Conservation (phyloP, 2,797 vertebrate species). For the Sebastes wilsoni region DNA sequence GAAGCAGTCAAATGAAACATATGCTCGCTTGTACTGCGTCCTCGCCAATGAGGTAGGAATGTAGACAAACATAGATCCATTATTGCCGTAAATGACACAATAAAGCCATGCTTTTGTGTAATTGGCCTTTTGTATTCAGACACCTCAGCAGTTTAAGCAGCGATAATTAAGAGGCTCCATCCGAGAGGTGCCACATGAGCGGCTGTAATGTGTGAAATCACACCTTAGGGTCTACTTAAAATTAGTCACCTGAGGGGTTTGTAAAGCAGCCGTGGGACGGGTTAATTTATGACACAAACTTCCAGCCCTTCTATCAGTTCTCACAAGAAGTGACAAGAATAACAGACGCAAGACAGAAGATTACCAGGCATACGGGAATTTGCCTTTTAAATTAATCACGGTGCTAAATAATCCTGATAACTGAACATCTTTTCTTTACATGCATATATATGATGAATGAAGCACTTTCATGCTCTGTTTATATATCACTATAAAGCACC, state of each 20-base stretch:
- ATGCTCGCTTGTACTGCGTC: conserved; percentile 7
- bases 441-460: conserved; percentile 25
- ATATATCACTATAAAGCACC: conserved; percentile 70
- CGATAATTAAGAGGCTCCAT: conserved; percentile 74
- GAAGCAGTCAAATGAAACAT: conserved; percentile 35
- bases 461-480: conserved; percentile 11
- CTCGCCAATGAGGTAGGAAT: conserved; percentile 22
- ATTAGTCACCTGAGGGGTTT: conserved; percentile 77
- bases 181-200: conserved; percentile 67
- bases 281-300: conserved; percentile 48
- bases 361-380: conserved; percentile 19
- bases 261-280: conserved; percentile 44
- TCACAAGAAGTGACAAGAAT: conserved; percentile 31
- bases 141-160: conserved; percentile 72
- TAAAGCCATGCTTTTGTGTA: conserved; percentile 54
- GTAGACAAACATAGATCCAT: conserved; percentile 63
- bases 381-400: conserved; percentile 31
- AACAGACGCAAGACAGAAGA: conserved; percentile 28
- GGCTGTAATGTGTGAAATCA: conserved; percentile 68
- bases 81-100: conserved; percentile 66
- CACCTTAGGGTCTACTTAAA: conserved; percentile 77
- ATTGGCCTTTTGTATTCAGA: conserved; percentile 67
- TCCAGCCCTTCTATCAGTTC: conserved; percentile 15
- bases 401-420: conserved; percentile 40
- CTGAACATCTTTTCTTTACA: conserved; percentile 16